Conservation (phyloP, 2,888 invertebrate genomes). For the Hypomecis punctinalis region DNA sequence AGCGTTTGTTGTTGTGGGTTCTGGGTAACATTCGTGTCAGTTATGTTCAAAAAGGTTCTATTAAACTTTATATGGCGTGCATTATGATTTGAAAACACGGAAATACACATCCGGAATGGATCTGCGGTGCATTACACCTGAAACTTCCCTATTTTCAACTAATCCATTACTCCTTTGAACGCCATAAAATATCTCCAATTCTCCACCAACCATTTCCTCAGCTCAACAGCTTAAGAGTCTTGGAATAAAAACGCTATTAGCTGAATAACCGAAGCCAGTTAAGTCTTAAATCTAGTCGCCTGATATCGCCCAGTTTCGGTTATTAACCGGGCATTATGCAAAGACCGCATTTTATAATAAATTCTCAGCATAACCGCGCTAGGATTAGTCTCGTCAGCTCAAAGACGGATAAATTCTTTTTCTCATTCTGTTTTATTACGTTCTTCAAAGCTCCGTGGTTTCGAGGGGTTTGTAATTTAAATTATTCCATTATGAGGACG, state of each 20-base stretch:
- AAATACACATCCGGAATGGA: too few species aligned
- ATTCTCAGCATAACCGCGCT: conserved; percentile 58
- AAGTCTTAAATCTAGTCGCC: conserved; percentile 30
- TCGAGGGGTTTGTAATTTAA: conserved; percentile 69
- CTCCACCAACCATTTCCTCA: conserved; percentile 5
- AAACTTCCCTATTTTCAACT: too few species aligned
- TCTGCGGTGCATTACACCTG: too few species aligned
- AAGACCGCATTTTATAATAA: conserved; percentile 67
- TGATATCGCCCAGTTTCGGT: conserved; percentile 43
- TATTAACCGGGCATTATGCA: conserved; percentile 65
- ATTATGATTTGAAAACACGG: too few species aligned
- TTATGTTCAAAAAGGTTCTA: too few species aligned
- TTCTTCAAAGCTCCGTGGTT: conserved; percentile 58
- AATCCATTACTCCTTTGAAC: too few species aligned
- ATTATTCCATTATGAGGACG: conserved; percentile 69
- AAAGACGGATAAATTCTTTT: conserved; percentile 64
- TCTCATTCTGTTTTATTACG: conserved; percentile 70
- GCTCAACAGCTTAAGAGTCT: conserved; percentile 2
- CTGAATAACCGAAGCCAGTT: conserved; percentile 24
- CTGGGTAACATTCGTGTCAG: too few species aligned
- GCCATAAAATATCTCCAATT: too few species aligned
- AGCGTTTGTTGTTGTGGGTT: too few species aligned
- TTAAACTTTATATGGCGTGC: too few species aligned
- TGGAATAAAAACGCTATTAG: conserved; percentile 28
- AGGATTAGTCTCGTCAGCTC: conserved; percentile 66